These are phyloP conservation scores for Morone saxatilis DNA, from an alignment of 2,113 vertebrate species.

Conservation along the genomic window DNA sequence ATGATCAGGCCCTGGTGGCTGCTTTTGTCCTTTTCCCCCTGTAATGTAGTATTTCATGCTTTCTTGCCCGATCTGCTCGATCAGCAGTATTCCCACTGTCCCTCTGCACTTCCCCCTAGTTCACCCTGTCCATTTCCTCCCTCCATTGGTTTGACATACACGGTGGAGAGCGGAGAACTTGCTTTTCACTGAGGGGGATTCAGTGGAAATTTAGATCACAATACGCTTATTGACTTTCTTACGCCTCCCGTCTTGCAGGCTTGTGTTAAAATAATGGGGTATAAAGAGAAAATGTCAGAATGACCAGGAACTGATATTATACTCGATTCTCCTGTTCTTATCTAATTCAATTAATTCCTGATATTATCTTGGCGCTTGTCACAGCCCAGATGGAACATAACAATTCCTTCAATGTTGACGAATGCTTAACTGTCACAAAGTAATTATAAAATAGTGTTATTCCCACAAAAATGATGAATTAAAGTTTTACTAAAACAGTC, in stretches of 20 bases:
- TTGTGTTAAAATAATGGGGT: constrained; percentile 39
- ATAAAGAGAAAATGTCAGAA: constrained; percentile 64
- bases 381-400: background rate
- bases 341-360: constrained; percentile 49
- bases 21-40: constrained; percentile 72
- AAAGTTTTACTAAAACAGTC: constrained; percentile 62
- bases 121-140: constrained; percentile 69
- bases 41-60: constrained; percentile 80
- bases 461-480: constrained; percentile 35
- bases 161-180: constrained; percentile 23
- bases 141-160: constrained; percentile 60
- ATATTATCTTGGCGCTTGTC: background rate
- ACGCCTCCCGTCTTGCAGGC: constrained; percentile 37
- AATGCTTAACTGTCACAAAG: constrained; percentile 38
- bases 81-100: constrained; percentile 75
- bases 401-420: constrained; percentile 34
- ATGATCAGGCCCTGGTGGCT: constrained; percentile 74
- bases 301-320: constrained; percentile 43
- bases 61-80: constrained; percentile 72
- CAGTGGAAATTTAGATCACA: constrained; percentile 46
- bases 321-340: constrained; percentile 13
- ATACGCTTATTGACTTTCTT: constrained; percentile 59
- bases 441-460: constrained; percentile 43
- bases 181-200: constrained; percentile 29
- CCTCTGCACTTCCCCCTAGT: constrained; percentile 55